Evolutionary conservation across 2,888 invertebrate genomes (phyloP), one percentile per base, ranked within the genome.

Genomic region (Chrysolina oricalcia): DNA sequence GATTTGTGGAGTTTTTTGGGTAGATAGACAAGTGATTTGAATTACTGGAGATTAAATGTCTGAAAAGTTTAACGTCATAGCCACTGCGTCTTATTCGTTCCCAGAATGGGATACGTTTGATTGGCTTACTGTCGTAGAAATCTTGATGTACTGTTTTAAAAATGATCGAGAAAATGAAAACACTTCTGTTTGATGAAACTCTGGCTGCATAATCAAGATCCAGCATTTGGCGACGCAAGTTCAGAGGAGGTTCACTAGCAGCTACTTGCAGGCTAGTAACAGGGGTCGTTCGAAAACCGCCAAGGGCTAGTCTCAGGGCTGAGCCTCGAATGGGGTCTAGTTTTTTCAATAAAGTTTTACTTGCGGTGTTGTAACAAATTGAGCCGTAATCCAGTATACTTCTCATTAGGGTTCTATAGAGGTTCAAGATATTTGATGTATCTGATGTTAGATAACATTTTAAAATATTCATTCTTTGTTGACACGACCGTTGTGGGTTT

Each of bases 141-240:
- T 23, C 23, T n/a, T 56, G 13, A 56, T 10, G 17, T 56, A 56
- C 56, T 23, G 56, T 56, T 56, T 56, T n/a, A 23, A 56, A 56
- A 19, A 56, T 56, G 10, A 10, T 56, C 56, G 56, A 56, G 23
- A 56, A 56, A 56, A 56, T 56, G 17, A 56, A 56, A 8, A 4
- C 2, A n/a, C n/a, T n/a, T n/a, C n/a, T n/a, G n/a, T n/a, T n/a
- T n/a, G n/a, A n/a, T n/a, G n/a, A n/a, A n/a, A 10, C 43, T 43
- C 15, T 15, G 2, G 43, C 15, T 43, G 10, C 13, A 43, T 43
- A 15, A 43, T 43, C 43, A 10, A 43, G 43, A 2, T 10, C 43
- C 8, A 43, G 43, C 43, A 43, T 10, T 43, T 43, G 43, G 43
- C 8, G 43, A 43, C 43, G 43, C 15, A 43, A 43, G 43, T 43